A percentile compares a stretch with the other conserved stretches of the same genome.
phyloP scores from a whole-genome alignment of 2,797 vertebrate species.

The Nasua narica region DNA sequence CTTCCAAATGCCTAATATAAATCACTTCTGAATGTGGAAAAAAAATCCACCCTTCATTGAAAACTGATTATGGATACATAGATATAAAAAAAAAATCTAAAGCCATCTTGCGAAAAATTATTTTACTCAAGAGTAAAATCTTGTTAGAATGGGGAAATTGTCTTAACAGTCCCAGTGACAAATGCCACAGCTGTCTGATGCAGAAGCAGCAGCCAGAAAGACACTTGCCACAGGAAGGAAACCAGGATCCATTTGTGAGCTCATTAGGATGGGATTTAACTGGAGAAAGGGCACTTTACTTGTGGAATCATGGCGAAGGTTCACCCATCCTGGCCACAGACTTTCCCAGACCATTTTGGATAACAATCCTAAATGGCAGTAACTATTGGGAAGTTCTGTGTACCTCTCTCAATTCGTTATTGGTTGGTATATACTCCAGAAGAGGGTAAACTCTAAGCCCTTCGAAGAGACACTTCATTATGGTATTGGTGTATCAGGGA shows the following conservation, averaged over 20 bases:
- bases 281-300: background rate
- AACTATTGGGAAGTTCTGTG: background rate
- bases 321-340: background rate
- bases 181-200: slow-evolving; percentile 60
- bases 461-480: background rate
- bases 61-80: slow-evolving; percentile 54
- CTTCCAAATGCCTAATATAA: slow-evolving; percentile 76
- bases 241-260: slow-evolving; percentile 41
- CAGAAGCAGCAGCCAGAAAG: slow-evolving; percentile 50
- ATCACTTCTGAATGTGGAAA: slow-evolving; percentile 53
- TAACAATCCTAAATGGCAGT: background rate
- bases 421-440: background rate
- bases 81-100: background rate
- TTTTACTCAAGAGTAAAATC: slow-evolving; percentile 82
- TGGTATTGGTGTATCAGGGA: background rate
- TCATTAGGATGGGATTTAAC: slow-evolving; percentile 51
- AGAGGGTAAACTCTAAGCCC: background rate
- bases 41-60: slow-evolving; percentile 43
- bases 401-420: background rate
- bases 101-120: slow-evolving; percentile 72
- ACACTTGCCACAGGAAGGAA: slow-evolving; percentile 34
- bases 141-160: slow-evolving; percentile 79
- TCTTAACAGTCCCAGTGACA: slow-evolving; percentile 73
- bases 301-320: background rate
- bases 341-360: background rate